phyloP scores from a whole-genome alignment of 2,888 invertebrate species.

The Xanthorhoe spadicearia region DNA sequence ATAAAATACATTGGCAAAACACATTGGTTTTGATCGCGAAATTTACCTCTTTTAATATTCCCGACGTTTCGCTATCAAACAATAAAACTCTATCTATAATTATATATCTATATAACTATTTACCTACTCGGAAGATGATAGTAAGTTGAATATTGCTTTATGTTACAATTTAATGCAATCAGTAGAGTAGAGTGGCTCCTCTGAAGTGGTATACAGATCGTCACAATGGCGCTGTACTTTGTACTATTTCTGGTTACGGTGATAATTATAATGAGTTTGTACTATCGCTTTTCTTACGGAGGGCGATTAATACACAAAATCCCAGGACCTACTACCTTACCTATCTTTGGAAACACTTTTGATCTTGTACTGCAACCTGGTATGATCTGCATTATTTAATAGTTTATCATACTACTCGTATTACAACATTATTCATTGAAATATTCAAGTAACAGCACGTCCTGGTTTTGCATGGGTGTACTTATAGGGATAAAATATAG shows the following conservation, averaged over 20 bases:
- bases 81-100: too few species aligned
- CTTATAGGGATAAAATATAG: too few species aligned
- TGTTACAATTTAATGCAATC: neutral
- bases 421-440: neutral
- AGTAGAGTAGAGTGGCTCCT: slow-evolving; percentile 15
- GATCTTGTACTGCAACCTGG: slow-evolving; percentile 47
- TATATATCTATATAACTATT: neutral
- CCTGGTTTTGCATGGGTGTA: too few species aligned
- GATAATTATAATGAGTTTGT: slow-evolving; percentile 20
- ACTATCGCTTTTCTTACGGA: slow-evolving; percentile 30
- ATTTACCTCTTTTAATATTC: too few species aligned
- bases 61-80: too few species aligned
- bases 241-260: neutral
- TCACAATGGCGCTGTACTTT: slow-evolving; percentile 28
- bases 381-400: slow-evolving; percentile 17
- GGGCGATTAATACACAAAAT: slow-evolving; percentile 53
- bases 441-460: too few species aligned
- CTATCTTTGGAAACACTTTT: slow-evolving; percentile 55
- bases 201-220: slow-evolving; percentile 1
- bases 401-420: neutral
- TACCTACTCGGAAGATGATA: too few species aligned
- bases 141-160: neutral
- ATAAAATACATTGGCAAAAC: too few species aligned
- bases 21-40: too few species aligned
- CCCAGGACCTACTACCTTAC: slow-evolving; percentile 58